Evolutionary conservation across 2,888 invertebrate genomes (phyloP).

Genomic region (Oegoconia quadripuncta): DNA sequence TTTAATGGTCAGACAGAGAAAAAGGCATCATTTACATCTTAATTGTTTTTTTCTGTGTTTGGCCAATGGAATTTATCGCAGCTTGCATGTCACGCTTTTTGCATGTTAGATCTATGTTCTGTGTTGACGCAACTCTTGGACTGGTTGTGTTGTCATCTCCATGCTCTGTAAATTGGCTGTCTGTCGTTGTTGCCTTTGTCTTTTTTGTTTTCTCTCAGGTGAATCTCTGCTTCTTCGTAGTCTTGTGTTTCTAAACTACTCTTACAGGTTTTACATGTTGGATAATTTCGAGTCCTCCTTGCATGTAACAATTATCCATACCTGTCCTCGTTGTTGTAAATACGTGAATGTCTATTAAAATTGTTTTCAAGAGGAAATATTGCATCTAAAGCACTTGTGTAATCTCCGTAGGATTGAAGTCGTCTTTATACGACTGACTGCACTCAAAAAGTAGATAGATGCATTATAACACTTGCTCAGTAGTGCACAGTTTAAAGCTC

Average conservation of each 20-base stretch:
- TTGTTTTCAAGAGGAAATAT: not conserved
- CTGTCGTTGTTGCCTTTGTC: slow-evolving; percentile 45
- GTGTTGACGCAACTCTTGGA: slow-evolving; percentile 50
- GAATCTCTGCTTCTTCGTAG: slow-evolving; percentile 52
- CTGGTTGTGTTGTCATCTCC: slow-evolving; percentile 69
- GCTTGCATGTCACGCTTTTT: slow-evolving; percentile 57
- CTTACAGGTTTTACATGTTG: slow-evolving; percentile 38
- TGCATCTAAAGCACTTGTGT: slow-evolving; percentile 12
- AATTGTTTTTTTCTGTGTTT: slow-evolving; percentile 29
- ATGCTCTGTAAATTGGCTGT: slow-evolving; percentile 54
- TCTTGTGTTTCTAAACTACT: slow-evolving; percentile 42
- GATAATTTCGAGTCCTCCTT: slow-evolving; percentile 17
- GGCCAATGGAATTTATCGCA: slow-evolving; percentile 41
- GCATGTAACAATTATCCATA: slow-evolving; percentile 17
- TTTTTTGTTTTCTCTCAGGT: slow-evolving; percentile 24
- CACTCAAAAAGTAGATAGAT: slow-evolving; percentile 43
- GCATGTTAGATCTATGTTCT: slow-evolving; percentile 50
- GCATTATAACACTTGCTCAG: slow-evolving; percentile 36
- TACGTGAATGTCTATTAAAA: slow-evolving; percentile 15
- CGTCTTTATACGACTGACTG: slow-evolving; percentile 22
- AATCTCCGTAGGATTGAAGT: slow-evolving; percentile 14
- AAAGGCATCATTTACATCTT: slow-evolving; percentile 25
- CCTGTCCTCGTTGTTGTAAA: slow-evolving; percentile 10
- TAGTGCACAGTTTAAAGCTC: slow-evolving; percentile 24
- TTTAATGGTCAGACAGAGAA: slow-evolving; percentile 25